Conservation (phyloP, 2,113 vertebrate species). For the Tyto alba region DNA sequence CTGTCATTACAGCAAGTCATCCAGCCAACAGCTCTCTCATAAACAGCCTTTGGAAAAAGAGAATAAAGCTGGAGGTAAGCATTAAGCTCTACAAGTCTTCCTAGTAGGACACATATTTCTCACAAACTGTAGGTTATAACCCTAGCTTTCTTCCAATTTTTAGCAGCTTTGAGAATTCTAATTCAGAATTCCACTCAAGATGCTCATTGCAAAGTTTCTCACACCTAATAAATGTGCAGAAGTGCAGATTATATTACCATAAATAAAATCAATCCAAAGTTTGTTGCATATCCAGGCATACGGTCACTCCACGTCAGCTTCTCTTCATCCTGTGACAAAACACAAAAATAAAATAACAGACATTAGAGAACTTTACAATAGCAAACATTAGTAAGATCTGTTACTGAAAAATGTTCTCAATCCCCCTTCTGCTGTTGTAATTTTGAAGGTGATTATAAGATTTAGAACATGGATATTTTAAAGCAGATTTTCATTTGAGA, state of each 20-base stretch:
- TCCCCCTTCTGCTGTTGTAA: not conserved
- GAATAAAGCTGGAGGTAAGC: not conserved
- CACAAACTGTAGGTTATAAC: not conserved
- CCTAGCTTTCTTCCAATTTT: not conserved
- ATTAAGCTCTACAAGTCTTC: not conserved
- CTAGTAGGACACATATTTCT: not conserved
- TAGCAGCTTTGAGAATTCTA: not conserved
- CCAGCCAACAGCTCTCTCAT: not conserved
- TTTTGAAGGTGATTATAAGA: not conserved
- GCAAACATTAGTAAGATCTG: not conserved
- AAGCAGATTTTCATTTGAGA: not conserved
- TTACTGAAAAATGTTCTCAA: not conserved
- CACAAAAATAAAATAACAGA: not conserved
- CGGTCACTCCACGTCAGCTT: slow-evolving; percentile 90
- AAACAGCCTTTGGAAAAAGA: not conserved
- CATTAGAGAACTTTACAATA: not conserved
- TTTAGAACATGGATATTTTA: not conserved
- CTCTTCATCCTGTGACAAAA: slow-evolving; percentile 73
- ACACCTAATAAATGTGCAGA: not conserved
- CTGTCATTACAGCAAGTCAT: not conserved
- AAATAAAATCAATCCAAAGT: slow-evolving; percentile 87
- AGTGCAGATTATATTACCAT: slow-evolving; percentile 77
- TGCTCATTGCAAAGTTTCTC: not conserved
- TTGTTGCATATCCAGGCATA: slow-evolving; percentile 87
- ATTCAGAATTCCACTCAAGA: not conserved